Percentiles rank a stretch among this genome's conserved stretches.
These are phyloP conservation scores for Saccostrea glomerata DNA, from an alignment of 1,140 invertebrate genomes.

Conservation along the genomic window DNA sequence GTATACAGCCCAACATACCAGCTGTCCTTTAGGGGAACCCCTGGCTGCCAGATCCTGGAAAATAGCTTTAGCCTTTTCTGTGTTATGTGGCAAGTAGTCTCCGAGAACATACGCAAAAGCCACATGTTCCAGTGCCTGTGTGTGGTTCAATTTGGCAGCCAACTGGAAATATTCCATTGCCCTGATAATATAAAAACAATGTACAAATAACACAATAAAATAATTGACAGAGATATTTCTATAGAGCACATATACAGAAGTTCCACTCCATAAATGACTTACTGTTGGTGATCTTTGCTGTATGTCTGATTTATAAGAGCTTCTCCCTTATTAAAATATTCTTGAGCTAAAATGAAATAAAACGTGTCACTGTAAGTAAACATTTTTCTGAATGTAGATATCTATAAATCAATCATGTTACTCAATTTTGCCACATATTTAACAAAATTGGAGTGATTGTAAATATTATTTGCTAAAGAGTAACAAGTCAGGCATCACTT, in stretches of 20 bases:
- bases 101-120: constrained; percentile 94
- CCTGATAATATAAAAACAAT: constrained; percentile 62
- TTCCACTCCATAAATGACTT: constrained; percentile 56
- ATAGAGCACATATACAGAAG: neutral
- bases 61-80: constrained; percentile 86
- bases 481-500: neutral
- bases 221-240: neutral
- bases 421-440: too few species aligned
- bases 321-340: constrained; percentile 70
- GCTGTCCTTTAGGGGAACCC: constrained; percentile 93
- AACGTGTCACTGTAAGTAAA: neutral
- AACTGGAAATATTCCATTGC: constrained; percentile 81
- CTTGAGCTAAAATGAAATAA: constrained; percentile 64
- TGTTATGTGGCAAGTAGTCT: constrained; percentile 85
- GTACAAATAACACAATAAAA: neutral
- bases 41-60: constrained; percentile 87
- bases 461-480: too few species aligned
- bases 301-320: constrained; percentile 71
- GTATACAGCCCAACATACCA: constrained; percentile 81
- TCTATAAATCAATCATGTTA: too few species aligned
- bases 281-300: constrained; percentile 71
- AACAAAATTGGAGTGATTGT: too few species aligned
- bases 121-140: constrained; percentile 88
- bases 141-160: constrained; percentile 89
- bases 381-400: neutral